Percentiles rank a stretch among this genome's conserved stretches.
Evolutionary conservation across 2,888 invertebrate species (phyloP).

Genomic region (Noctua janthina): DNA sequence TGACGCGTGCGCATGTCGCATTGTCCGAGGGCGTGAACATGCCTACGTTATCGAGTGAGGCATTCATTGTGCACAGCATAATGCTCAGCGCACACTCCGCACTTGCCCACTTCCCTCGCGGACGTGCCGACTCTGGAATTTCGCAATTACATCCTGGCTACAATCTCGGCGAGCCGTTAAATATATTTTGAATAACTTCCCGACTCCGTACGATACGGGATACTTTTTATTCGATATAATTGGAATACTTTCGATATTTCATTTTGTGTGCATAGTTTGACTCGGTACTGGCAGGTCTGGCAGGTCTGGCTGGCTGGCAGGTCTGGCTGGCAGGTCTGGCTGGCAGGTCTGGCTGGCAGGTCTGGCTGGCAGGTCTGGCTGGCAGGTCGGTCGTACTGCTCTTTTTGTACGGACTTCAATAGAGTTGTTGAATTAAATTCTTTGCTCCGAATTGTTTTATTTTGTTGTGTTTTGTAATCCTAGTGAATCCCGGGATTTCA

Average conservation of each 20-base stretch:
- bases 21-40: conserved; percentile 17
- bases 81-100: conserved; percentile 21
- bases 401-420: conserved; percentile 1
- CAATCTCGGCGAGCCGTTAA: conserved; percentile 50
- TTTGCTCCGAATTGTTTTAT: background rate
- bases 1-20: background rate
- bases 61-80: conserved; percentile 17
- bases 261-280: conserved; percentile 22
- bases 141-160: conserved; percentile 55
- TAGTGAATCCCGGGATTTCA: background rate
- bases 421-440: conserved; percentile 26
- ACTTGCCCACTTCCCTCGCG: background rate
- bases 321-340: too few relatives aligned
- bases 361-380: background rate
- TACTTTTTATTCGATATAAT: conserved; percentile 46
- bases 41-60: conserved; percentile 21
- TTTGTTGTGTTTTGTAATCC: background rate
- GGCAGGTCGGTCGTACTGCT: background rate
- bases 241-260: conserved; percentile 45
- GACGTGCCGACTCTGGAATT: conserved; percentile 39
- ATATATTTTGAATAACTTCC: conserved; percentile 41
- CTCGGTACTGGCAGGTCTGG: background rate
- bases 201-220: background rate
- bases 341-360: too few relatives aligned
- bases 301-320: too few relatives aligned